Conservation (phyloP, 2,113 vertebrate genomes). For the Globicephala melas region DNA sequence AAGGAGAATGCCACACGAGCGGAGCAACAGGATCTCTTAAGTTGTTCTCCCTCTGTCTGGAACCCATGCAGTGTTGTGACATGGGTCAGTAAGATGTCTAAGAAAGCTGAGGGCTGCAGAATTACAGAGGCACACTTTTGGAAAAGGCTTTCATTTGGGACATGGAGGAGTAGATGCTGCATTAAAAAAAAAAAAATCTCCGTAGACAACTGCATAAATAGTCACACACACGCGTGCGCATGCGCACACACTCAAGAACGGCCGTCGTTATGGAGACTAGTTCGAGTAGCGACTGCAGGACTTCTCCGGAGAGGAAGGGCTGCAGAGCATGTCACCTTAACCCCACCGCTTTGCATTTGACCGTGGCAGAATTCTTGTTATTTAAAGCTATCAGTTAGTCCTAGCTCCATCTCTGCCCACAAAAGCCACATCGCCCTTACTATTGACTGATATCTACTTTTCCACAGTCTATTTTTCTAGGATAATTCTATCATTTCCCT, state of each 20-base stretch:
- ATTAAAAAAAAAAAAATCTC: neutral
- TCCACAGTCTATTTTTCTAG: neutral
- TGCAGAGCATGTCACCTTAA: no score
- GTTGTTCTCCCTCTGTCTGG: neutral
- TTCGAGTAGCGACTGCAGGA: neutral
- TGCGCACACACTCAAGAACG: no score
- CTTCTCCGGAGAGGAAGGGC: neutral
- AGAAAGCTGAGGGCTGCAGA: neutral
- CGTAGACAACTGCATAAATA: neutral
- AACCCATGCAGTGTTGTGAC: neutral
- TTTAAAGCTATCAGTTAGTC: neutral
- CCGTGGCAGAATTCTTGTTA: no score
- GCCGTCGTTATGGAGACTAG: accelerated
- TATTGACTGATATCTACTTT: neutral
- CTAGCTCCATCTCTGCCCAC: neutral
- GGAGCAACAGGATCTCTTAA: neutral
- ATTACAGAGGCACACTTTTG: neutral
- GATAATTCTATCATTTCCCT: neutral
- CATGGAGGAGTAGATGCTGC: neutral
- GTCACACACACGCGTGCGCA: no score
- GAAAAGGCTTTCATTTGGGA: neutral
- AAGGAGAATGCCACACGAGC: neutral
- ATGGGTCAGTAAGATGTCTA: neutral
- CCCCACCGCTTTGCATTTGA: neutral
- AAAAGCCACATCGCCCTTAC: neutral